A percentile compares a stretch with the other conserved stretches of the same genome.
These are phyloP conservation scores for Leptinotarsa juncta DNA, from an alignment of 2,888 invertebrate species.

Conservation along the genomic window DNA sequence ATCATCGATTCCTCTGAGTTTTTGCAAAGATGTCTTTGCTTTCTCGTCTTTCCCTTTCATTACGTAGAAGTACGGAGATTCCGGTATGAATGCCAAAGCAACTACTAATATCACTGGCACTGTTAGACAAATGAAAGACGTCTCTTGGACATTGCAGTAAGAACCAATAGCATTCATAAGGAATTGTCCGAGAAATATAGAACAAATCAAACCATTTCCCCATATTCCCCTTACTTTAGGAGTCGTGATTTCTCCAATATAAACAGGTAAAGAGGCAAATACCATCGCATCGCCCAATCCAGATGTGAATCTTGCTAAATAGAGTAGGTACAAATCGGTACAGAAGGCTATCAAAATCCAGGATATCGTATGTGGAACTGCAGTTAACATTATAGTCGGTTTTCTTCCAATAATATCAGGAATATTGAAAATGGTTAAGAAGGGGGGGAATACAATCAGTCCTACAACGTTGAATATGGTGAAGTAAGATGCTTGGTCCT, in stretches of 20 bases:
- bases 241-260: constrained; percentile 33
- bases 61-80: constrained; percentile 60
- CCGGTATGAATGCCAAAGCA: constrained; percentile 72
- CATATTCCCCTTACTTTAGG: constrained; percentile 41
- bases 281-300: constrained; percentile 53
- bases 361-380: constrained; percentile 52
- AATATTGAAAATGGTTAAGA: constrained; percentile 51
- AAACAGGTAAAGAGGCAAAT: constrained; percentile 36
- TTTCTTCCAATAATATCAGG: constrained; percentile 58
- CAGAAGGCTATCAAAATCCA: constrained; percentile 50
- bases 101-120: constrained; percentile 70
- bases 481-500: constrained; percentile 58
- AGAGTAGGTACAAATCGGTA: constrained; percentile 51
- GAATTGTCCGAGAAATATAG: constrained; percentile 52
- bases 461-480: constrained; percentile 38
- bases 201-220: constrained; percentile 53
- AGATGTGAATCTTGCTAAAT: constrained; percentile 50
- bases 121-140: constrained; percentile 70
- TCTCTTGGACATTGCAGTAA: constrained; percentile 67
- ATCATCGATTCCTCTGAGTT: constrained; percentile 44
- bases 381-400: constrained; percentile 51
- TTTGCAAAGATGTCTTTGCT: constrained; percentile 46
- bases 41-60: constrained; percentile 44
- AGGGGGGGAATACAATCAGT: constrained; percentile 44
- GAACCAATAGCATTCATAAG: constrained; percentile 69